phyloP scores from a whole-genome alignment of 2,113 vertebrate species.

The Aepyceros melampus region DNA sequence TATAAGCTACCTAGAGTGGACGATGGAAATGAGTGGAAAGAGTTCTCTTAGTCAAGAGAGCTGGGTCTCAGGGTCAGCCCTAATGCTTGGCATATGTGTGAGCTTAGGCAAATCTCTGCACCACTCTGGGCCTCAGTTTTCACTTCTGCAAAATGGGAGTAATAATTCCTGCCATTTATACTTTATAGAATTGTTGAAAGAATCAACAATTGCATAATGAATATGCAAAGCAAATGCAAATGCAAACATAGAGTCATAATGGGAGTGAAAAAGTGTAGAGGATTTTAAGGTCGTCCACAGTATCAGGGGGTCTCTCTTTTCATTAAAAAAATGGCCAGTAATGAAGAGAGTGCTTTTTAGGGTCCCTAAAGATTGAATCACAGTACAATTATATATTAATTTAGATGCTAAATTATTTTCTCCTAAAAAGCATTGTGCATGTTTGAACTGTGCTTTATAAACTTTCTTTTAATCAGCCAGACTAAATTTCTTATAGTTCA shows the following conservation, averaged over 20 bases:
- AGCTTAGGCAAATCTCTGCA: not conserved
- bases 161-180: not conserved
- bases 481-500: slow-evolving; percentile 3
- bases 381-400: not conserved
- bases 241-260: not conserved
- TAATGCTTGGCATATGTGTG: not conserved
- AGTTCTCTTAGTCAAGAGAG: not conserved
- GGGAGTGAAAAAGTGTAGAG: not conserved
- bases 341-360: not conserved
- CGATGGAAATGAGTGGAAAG: not conserved
- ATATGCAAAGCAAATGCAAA: not conserved
- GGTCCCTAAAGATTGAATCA: not conserved
- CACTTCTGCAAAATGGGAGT: not conserved
- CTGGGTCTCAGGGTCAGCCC: not conserved
- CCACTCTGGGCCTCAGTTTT: not conserved
- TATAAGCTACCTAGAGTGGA: not conserved
- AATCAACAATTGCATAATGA: not conserved
- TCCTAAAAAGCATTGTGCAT: not conserved
- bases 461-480: not conserved
- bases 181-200: not conserved
- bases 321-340: not conserved
- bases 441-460: not conserved
- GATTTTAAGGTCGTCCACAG: not conserved
- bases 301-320: not conserved
- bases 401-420: slow-evolving; percentile 36